Base-by-base conservation (phyloP, 2,888 invertebrate genomes). In the Parnassius mnemosyne region DNA sequence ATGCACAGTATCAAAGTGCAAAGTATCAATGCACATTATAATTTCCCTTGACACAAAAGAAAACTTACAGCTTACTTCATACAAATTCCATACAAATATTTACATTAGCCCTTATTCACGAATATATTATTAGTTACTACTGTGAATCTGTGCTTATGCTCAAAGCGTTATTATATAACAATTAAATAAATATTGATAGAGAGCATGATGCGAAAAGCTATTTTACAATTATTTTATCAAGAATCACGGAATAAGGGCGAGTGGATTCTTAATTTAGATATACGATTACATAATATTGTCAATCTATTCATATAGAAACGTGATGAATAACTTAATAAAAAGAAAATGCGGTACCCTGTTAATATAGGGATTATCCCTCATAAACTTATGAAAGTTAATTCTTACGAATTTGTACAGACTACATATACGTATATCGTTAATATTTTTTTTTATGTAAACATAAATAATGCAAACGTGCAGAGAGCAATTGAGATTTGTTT, bases 1-100 rank as follows among this genome's bases (percentile, higher is more conserved):
- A 89, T 89, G 84, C 87, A 89, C 87, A 89, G 89, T 89, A 81
- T 88, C 81, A 80, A 70, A 25, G 3, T 25, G 5, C 0, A 5
- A 25, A 25, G 25, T 16, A 16, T 16, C 16, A 16, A 16, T 16
- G 16, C 16, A 16, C 80, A 75, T 72, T 75, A 74, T 68, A 68
- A 72, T 75, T 68, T 74, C 74, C 75, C 60, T 66, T 74, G 79
- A 80, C 71, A 69, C 71, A 76, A 80, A 82, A 78, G 73, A 78
- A 79, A 83, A 78, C 77, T 80, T 83, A 78, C 52, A 64, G 34
- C 69, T 71, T 73, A 73, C 51, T 64, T 69, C 74, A 76, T 73
- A 72, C 72, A 73, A 78, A 74, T 77, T 75, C 70, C 76, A 74
- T 82, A 83, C 79, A 82, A 79, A 77, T 87, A 87, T 88, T 83